Conservation (phyloP, 2,113 vertebrate genomes). For the Hassar affinis region DNA sequence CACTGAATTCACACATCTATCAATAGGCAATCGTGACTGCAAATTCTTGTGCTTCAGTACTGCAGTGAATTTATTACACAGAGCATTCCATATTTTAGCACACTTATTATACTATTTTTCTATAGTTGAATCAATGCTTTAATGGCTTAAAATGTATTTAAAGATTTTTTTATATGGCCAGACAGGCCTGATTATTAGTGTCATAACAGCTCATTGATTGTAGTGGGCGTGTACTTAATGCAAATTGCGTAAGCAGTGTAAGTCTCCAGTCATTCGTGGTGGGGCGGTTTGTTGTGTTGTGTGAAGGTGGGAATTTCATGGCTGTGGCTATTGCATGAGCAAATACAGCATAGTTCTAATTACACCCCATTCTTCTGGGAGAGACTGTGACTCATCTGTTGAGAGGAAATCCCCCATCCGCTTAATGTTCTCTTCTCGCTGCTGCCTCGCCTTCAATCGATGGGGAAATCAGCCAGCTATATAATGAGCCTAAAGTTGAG, state of each 20-base stretch:
- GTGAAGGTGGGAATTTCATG: conserved; percentile 40
- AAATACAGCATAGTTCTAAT: conserved; percentile 41
- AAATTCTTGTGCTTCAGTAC: background rate
- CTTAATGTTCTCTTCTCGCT: conserved; percentile 41
- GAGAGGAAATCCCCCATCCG: conserved; percentile 51
- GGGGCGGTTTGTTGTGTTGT: conserved; percentile 26
- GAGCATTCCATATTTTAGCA: background rate
- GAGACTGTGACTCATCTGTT: conserved; percentile 54
- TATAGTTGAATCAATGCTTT: background rate
- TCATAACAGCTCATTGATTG: background rate
- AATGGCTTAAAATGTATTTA: background rate
- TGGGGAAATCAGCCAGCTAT: conserved; percentile 51
- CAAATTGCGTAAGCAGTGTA: conserved; percentile 12
- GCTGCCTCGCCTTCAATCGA: conserved; percentile 51
- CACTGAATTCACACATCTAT: conserved; percentile 23
- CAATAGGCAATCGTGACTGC: conserved; percentile 35
- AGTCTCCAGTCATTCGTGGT: conserved; percentile 29
- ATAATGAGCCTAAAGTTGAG: conserved; percentile 56
- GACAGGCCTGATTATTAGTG: background rate
- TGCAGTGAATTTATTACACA: background rate
- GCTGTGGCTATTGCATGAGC: conserved; percentile 31
- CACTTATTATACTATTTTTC: background rate
- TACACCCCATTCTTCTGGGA: conserved; percentile 45
- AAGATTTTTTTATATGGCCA: background rate
- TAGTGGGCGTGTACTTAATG: background rate